Evolutionary conservation across 2,797 vertebrate species (phyloP), one percentile per base, ranked within the genome.

Genomic region (Tadarida brasiliensis): DNA sequence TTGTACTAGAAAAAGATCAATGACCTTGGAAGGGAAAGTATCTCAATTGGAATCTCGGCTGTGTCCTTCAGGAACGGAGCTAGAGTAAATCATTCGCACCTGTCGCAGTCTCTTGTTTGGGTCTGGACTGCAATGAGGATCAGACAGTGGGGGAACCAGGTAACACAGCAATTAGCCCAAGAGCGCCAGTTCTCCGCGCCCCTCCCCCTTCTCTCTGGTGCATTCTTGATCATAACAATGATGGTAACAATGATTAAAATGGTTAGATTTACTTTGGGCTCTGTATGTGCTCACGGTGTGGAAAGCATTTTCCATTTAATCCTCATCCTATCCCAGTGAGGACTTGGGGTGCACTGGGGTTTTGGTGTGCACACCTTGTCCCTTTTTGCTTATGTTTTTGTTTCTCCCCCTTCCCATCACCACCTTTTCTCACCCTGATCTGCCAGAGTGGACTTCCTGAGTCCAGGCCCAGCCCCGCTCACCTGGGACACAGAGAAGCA

Each of bases 401-500:
- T 26, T 59, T 74, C 81, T 22, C 59, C 49, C 80, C 17, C 85
- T n/a, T 1, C 8, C 35, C 57, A 19, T n/a, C 19, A 2, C n/a
- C 70, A 59, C n/a, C 49, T 49, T 51, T 16, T 11, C n/a, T 24
- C 70, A 2, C 28, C 16, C 30, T 30, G 35, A 78, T 26, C 19
- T 1, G 4, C 28, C n/a, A 19, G 33, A 54, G 20, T 30, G 35
- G 51, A 4, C 17, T 14, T 54, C n/a, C 76, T 5, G 7, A 3
- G 30, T n/a, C 63, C 7, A 15, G 59, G 28, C 44, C 26, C n/a
- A 5, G 16, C 24, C 80, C 81, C 0, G 0, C 87, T 95, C 70
- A 83, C 77, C 95, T 83, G 83, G 61, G 28, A 71, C 30, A 0
- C 70, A 94, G 77, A 87, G 19, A 47, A 87, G 70, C 30, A 78